Percentiles rank a stretch among this genome's conserved stretches.
Conservation (phyloP, 2,888 invertebrate species). For the Oscheius myriophilus region DNA sequence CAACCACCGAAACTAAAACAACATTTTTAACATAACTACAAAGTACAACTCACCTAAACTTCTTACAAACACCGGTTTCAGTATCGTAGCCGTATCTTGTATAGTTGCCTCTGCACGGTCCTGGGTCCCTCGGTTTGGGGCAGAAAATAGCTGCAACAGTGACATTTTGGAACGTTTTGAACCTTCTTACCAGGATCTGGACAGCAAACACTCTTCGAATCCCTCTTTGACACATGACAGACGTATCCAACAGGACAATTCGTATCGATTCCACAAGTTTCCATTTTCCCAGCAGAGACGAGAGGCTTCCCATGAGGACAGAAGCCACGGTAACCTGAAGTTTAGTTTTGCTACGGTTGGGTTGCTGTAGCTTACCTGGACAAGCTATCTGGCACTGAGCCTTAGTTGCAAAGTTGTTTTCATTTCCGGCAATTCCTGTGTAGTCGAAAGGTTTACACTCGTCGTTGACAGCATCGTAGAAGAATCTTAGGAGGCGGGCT, state of each 20-base stretch:
- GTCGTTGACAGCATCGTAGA: constrained; percentile 57
- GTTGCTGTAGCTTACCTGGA: constrained; percentile 35
- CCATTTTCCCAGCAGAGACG: constrained; percentile 35
- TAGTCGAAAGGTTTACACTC: constrained; percentile 61
- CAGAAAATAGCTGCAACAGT: constrained; percentile 56
- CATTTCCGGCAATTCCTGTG: constrained; percentile 63
- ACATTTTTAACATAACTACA: neutral
- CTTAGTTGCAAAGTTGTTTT: constrained; percentile 65
- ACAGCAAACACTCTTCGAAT: constrained; percentile 62
- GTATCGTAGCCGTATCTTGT: constrained; percentile 61
- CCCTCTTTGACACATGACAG: constrained; percentile 63
- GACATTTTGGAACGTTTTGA: neutral
- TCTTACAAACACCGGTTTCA: constrained; percentile 49
- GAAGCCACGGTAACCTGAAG: constrained; percentile 43
- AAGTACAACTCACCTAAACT: constrained; percentile 42
- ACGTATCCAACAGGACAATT: constrained; percentile 59
- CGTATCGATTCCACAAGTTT: constrained; percentile 59
- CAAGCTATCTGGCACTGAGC: constrained; percentile 57
- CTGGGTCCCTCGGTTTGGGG: constrained; percentile 57
- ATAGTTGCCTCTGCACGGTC: constrained; percentile 53
- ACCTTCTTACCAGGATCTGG: constrained; percentile 53
- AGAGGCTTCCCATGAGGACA: constrained; percentile 67
- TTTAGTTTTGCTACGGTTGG: neutral
- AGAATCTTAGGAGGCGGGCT: constrained; percentile 50
- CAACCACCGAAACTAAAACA: constrained; percentile 64